A percentile compares a stretch with the other conserved stretches of the same genome.
phyloP scores from a whole-genome alignment of 2,797 vertebrate genomes.

The Rhynchotus rufescens region DNA sequence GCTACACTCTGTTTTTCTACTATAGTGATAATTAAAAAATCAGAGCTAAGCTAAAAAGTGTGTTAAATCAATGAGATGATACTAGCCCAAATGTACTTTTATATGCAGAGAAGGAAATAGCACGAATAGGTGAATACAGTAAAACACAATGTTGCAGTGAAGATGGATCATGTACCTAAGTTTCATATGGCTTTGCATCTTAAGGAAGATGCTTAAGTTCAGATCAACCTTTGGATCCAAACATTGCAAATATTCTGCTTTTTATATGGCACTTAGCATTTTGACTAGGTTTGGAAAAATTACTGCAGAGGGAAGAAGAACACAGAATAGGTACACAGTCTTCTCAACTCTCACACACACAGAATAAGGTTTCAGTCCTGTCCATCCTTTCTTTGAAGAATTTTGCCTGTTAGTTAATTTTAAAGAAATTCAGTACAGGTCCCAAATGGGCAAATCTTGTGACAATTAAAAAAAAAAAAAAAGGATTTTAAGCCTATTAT shows the following conservation, averaged over 20 bases:
- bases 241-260: background rate
- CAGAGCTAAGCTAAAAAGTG: background rate
- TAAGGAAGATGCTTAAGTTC: background rate
- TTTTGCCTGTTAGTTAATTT: background rate
- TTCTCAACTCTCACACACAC: background rate
- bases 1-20: background rate
- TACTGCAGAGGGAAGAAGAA: background rate
- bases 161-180: background rate
- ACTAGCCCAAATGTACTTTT: background rate
- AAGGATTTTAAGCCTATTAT: background rate
- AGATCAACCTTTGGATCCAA: background rate
- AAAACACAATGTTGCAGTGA: background rate
- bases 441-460: background rate
- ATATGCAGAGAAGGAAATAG: background rate
- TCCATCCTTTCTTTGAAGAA: background rate
- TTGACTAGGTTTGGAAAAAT: background rate
- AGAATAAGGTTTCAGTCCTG: background rate
- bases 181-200: fast-evolving
- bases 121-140: background rate
- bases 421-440: background rate
- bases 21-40: background rate
- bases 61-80: background rate
- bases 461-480: background rate
- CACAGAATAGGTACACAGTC: background rate
- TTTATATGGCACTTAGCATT: background rate